phyloP scores from a whole-genome alignment of 2,113 vertebrate species.

The Mesocricetus auratus region DNA sequence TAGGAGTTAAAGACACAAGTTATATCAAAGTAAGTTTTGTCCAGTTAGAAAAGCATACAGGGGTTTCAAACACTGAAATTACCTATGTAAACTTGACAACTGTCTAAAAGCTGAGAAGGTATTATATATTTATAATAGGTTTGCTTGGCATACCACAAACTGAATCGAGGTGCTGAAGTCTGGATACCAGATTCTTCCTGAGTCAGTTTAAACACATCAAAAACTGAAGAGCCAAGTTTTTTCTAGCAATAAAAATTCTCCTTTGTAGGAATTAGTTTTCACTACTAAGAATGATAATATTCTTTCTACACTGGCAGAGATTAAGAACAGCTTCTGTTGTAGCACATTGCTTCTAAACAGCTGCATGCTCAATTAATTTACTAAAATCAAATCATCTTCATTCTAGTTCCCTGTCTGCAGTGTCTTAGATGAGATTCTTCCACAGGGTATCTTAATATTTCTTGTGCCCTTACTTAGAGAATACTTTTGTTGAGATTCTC shows the following conservation, averaged over 20 bases:
- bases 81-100: conserved; percentile 48
- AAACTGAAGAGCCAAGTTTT: conserved; percentile 46
- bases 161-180: background rate
- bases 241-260: conserved; percentile 53
- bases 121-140: conserved; percentile 48
- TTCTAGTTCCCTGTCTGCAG: background rate
- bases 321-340: conserved; percentile 69
- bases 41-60: conserved; percentile 39
- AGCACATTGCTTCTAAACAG: conserved; percentile 60
- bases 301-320: conserved; percentile 37
- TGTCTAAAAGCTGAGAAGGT: conserved; percentile 9
- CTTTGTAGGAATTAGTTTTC: conserved; percentile 58
- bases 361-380: conserved; percentile 2
- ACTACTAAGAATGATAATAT: conserved; percentile 50
- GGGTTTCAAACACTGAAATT: conserved; percentile 45
- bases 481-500: background rate
- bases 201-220: conserved; percentile 66
- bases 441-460: conserved; percentile 33
- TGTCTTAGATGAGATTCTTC: conserved; percentile 42
- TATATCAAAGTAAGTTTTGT: conserved; percentile 39
- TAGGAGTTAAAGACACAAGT: background rate
- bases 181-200: conserved; percentile 64
- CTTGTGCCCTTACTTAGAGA: background rate
- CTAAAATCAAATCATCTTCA: conserved; percentile 60
- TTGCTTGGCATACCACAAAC: conserved; percentile 55